These are phyloP conservation scores for Bubo bubo DNA, from an alignment of 2,113 vertebrate species.

Conservation along the genomic window DNA sequence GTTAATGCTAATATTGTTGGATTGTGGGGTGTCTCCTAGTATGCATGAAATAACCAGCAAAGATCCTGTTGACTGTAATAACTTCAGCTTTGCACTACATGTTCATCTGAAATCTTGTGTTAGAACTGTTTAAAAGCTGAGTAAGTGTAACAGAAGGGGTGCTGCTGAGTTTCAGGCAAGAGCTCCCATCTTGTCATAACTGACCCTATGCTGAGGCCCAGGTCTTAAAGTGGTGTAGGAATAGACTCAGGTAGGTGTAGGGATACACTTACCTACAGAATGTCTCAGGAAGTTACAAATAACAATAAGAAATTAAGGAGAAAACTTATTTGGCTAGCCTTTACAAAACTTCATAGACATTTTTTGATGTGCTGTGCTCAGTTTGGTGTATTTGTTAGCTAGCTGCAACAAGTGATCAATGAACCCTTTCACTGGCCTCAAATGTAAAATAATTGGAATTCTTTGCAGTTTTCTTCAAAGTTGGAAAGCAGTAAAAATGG, in stretches of 20 bases:
- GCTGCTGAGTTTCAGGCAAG: not conserved
- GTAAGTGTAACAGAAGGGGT: not conserved
- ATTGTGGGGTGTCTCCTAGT: not conserved
- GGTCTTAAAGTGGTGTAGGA: not conserved
- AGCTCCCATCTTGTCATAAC: not conserved
- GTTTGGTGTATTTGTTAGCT: not conserved
- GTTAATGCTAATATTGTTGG: not conserved
- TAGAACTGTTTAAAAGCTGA: not conserved
- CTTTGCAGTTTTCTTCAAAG: not conserved
- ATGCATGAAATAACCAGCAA: not conserved
- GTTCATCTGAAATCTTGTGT: not conserved
- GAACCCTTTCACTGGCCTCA: not conserved
- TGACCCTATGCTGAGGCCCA: not conserved
- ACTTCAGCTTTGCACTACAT: not conserved
- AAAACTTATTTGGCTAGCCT: not conserved
- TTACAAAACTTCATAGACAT: fast-evolving
- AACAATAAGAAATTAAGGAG: not conserved
- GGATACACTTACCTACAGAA: not conserved
- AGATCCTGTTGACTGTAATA: not conserved
- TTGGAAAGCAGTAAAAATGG: not conserved
- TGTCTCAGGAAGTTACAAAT: not conserved
- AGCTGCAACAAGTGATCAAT: not conserved
- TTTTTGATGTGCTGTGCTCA: not conserved
- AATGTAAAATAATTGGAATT: not conserved
- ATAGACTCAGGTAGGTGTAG: not conserved